These are phyloP conservation scores for Drosophila tanythrix DNA, from an alignment of 2,888 invertebrate species.

Conservation along the genomic window DNA sequence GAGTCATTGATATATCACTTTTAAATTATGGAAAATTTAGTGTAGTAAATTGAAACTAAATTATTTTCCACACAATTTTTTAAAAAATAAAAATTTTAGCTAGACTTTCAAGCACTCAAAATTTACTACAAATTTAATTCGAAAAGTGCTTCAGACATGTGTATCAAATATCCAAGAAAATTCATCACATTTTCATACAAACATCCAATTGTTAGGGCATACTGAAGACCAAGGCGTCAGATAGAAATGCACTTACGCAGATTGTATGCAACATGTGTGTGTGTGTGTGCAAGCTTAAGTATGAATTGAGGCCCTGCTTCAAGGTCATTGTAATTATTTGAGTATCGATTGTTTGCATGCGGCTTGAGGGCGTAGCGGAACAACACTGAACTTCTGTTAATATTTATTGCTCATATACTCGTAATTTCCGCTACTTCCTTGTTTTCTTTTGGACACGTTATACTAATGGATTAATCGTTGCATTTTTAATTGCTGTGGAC, in stretches of 20 bases:
- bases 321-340: conserved; percentile 71
- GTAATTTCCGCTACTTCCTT: background rate
- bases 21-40: background rate
- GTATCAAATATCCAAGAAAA: background rate
- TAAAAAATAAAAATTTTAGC: background rate
- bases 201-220: background rate
- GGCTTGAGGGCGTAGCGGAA: conserved; percentile 14
- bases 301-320: conserved; percentile 30
- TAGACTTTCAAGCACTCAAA: background rate
- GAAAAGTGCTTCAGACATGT: background rate
- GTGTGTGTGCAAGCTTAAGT: conserved; percentile 1
- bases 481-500: conserved; percentile 59
- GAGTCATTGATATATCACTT: background rate
- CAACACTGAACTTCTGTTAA: conserved; percentile 7
- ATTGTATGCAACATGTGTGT: conserved; percentile 21
- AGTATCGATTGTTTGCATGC: conserved; percentile 69
- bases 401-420: conserved; percentile 20
- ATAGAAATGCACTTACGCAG: conserved; percentile 49
- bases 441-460: background rate
- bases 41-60: background rate
- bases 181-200: background rate
- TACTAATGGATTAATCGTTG: conserved; percentile 69
- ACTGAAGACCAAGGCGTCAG: conserved; percentile 22
- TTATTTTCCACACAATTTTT: background rate
- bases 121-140: background rate